Evolutionary conservation across 92 coral and sea anemone species (phyloP), one percentile per base, ranked within the genome.

Genomic region (Montipora capitata): DNA sequence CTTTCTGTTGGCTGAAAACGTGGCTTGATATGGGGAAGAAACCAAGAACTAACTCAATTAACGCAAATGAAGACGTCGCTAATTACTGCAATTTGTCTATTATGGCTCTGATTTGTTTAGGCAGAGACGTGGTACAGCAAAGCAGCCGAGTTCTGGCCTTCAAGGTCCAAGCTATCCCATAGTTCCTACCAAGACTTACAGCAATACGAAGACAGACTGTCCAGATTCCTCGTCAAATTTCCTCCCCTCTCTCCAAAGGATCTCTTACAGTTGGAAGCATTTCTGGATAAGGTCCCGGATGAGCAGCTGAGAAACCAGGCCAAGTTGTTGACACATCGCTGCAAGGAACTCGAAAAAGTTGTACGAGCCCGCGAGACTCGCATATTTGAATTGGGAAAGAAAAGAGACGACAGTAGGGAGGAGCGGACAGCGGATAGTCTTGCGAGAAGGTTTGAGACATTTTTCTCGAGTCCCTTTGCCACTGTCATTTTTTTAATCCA

Each of bases 171-270:
- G 42, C 75, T 79, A 13, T 73, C 95, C 12, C 95, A 93, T 2
- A 72, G 89, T n/a, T 88, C 88, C 18, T 74, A 72, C 54, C 84
- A 84, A 27, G 96, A 86, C 68, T 13, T 88, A 10, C 82, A 81
- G 86, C 92, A 79, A 10, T 82, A 87, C 80, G 91, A 85, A 17
- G 81, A 72, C 14, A 89, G 88, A 7, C 67, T 96, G 45, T 75
- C 78, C 17, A 80, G 81, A 15, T 97, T 97, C 68, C 93, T 97
- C 4, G 82, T 77, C 42, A 80, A 77, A 59, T 84, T 92, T 84
- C 98, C 99, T 57, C 99, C 99, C 61, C 96, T 94, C 70, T 78
- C 96, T 71, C 82, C 77, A 6, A 91, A 96, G 77, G 96, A 96
- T 68, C 92, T 94, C 16, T 68, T 87, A 2, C 72, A 81, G n/a